These are phyloP conservation scores for Rutpela maculata DNA, from an alignment of 2,888 invertebrate genomes.

Conservation along the genomic window DNA sequence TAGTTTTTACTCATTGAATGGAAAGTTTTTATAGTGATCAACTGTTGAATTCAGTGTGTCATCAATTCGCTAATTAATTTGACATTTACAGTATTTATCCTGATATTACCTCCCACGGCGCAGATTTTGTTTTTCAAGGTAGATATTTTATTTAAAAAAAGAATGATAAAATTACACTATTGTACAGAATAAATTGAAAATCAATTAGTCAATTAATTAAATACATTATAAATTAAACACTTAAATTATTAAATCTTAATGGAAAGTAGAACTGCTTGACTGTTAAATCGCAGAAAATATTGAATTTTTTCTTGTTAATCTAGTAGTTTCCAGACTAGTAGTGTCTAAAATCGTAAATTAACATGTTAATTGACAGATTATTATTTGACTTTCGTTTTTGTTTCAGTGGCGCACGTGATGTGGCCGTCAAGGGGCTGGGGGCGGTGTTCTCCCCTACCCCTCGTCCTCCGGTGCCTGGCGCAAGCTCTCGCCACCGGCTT, in stretches of 20 bases:
- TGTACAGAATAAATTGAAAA: too few species aligned
- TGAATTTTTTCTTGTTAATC: too few species aligned
- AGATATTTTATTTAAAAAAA: too few species aligned
- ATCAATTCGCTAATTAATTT: background rate
- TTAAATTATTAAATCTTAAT: too few species aligned
- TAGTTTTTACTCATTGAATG: background rate
- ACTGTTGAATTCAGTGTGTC: background rate
- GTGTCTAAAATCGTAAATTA: too few species aligned
- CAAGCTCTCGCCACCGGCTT: constrained; percentile 74
- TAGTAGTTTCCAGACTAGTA: too few species aligned
- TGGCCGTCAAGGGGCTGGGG: constrained; percentile 70
- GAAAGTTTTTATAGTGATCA: background rate
- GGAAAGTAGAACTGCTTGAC: too few species aligned
- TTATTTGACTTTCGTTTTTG: constrained; percentile 52
- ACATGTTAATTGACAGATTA: background rate
- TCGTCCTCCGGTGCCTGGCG: constrained; percentile 72
- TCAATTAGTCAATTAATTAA: too few species aligned
- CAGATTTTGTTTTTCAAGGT: too few species aligned
- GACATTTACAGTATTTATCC: background rate
- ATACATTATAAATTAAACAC: too few species aligned
- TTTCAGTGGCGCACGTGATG: constrained; percentile 76
- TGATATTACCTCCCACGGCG: background rate
- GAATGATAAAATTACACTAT: too few species aligned
- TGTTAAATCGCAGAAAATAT: too few species aligned
- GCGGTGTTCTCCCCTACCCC: constrained; percentile 67